Evolutionary conservation across 2,888 invertebrate genomes (phyloP), one percentile per base, ranked within the genome.

Genomic region (Drosophila nigricruria): DNA sequence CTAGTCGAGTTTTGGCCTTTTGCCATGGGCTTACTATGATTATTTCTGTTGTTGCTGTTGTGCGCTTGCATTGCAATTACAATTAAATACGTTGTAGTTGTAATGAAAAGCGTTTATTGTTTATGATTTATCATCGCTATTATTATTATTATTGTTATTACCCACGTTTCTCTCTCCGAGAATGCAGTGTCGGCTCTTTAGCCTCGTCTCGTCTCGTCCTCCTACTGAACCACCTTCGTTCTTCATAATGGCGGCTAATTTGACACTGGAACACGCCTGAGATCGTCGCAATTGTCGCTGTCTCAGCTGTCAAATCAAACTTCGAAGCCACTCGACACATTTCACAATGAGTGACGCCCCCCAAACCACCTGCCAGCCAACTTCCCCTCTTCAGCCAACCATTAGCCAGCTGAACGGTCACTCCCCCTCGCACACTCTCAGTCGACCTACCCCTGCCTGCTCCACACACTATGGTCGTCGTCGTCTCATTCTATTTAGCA

Each of bases 201-300:
- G 23, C 18, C 36, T 53, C 36, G 53, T 20, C 30, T n/a, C 42
- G 43, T 20, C 60, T 16, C 38, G 43, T 32, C 58, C 50, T n/a
- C 27, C 53, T 12, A 52, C 42, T 57, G 65, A 16, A 25, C 20
- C 79, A 49, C 73, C 61, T 30, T 49, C 61, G 40, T 57, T 60
- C 52, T 32, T 49, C 72, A 57, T 85, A 82, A 83, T 82, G 79
- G 68, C 67, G 50, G 57, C 87, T 89, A 84, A 88, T 88, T 86
- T 86, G 83, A 87, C 89, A 86, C 86, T 85, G 77, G 74, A 70
- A 79, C 72, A 80, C 83, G 81, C 87, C 83, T 69, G 86, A 73
- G 79, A 64, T 68, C 59, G 45, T 59, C 54, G 57, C 53, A 18
- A 50, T 69, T 62, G 67, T 56, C 34, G 63, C 42, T 64, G 63